Percentiles rank a stretch among this genome's conserved stretches.
Evolutionary conservation across 2,113 vertebrate species (phyloP).

Genomic region (Sturnus vulgaris): DNA sequence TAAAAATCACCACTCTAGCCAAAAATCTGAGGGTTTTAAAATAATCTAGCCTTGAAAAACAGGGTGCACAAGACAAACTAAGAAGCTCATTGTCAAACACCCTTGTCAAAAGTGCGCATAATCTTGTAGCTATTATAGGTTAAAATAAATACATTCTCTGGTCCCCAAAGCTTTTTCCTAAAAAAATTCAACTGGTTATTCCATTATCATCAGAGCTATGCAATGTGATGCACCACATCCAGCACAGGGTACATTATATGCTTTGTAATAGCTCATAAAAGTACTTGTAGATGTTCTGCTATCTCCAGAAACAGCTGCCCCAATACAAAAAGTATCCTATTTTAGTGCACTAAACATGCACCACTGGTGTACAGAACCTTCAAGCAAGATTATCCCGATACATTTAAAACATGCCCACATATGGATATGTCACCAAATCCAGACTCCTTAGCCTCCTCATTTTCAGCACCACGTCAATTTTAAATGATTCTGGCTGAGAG

Average conservation of each 20-base stretch:
- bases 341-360: background rate
- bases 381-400: background rate
- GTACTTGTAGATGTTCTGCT: background rate
- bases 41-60: background rate
- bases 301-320: background rate
- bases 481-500: constrained; percentile 16
- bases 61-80: background rate
- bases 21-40: background rate
- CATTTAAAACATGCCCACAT: background rate
- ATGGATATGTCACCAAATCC: background rate
- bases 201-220: background rate
- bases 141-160: background rate
- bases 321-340: background rate
- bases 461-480: constrained; percentile 50
- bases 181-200: background rate
- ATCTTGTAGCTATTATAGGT: background rate
- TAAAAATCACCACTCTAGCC: background rate
- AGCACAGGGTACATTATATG: background rate
- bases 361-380: background rate
- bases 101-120: accelerated
- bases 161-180: background rate
- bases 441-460: constrained; percentile 36
- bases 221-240: background rate
- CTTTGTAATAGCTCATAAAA: background rate
- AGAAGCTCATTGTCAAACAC: background rate